phyloP scores from a whole-genome alignment of 1,140 invertebrate genomes.

The Aradophagus sp. region DNA sequence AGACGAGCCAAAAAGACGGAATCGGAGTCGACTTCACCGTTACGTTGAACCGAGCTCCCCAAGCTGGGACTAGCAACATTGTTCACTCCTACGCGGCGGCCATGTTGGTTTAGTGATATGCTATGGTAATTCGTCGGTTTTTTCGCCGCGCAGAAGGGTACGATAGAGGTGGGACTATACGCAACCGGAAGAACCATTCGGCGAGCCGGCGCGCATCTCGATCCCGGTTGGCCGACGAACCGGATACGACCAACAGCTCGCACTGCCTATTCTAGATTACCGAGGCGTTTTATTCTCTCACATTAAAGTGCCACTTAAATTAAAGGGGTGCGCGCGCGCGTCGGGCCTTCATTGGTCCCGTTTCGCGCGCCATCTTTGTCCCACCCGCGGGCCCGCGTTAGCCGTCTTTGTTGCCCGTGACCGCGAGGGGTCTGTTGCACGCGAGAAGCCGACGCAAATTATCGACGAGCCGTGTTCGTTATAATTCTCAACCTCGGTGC shows the following conservation, averaged over 20 bases:
- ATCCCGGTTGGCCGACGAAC: slow-evolving; percentile 51
- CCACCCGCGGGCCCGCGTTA: background rate
- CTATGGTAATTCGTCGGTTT: slow-evolving; percentile 32
- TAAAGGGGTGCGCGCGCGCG: slow-evolving; percentile 27
- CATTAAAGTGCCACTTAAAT: slow-evolving; percentile 44
- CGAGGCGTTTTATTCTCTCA: slow-evolving; percentile 19
- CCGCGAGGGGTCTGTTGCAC: slow-evolving; percentile 26
- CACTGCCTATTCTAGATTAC: slow-evolving; percentile 42
- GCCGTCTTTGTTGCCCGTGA: background rate
- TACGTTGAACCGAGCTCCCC: slow-evolving; percentile 13
- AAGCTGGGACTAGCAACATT: background rate
- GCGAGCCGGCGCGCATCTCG: slow-evolving; percentile 49
- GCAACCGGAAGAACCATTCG: slow-evolving; percentile 55
- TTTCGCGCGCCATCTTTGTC: slow-evolving; percentile 10
- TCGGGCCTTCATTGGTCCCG: slow-evolving; percentile 23
- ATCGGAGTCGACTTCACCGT: background rate
- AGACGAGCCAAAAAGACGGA: too few relatives aligned
- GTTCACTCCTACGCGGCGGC: slow-evolving; percentile 36
- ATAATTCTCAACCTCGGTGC: too few relatives aligned
- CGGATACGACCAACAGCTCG: slow-evolving; percentile 54
- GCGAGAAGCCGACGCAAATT: slow-evolving; percentile 40
- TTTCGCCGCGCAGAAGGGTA: slow-evolving; percentile 25
- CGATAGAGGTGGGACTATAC: slow-evolving; percentile 58
- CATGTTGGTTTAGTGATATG: slow-evolving; percentile 36
- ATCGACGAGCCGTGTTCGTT: slow-evolving; percentile 38